phyloP scores from a whole-genome alignment of 2,113 vertebrate species.

The Carettochelys insculpta region DNA sequence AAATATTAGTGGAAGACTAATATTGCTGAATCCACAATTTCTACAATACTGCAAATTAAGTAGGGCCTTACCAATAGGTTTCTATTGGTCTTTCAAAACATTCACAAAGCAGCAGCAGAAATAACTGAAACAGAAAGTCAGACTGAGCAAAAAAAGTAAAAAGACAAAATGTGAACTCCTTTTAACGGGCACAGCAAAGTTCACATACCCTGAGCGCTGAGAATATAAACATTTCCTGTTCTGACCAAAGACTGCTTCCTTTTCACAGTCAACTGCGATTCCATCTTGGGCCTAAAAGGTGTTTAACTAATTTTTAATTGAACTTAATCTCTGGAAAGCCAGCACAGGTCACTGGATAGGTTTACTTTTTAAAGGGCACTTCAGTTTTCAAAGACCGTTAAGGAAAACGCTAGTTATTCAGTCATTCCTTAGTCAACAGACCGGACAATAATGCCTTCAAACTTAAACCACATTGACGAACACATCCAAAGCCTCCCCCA shows the following conservation, averaged over 20 bases:
- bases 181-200: background rate
- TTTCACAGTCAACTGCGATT: background rate
- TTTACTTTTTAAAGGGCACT: background rate
- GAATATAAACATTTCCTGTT: background rate
- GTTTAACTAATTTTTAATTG: background rate
- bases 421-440: conserved; percentile 49
- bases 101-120: background rate
- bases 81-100: background rate
- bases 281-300: background rate
- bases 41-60: too few relatives aligned
- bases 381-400: conserved; percentile 21
- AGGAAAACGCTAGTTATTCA: conserved; percentile 24
- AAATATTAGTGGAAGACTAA: too few relatives aligned
- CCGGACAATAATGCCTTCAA: conserved; percentile 42
- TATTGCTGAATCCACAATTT: too few relatives aligned
- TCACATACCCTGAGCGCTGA: background rate
- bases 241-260: background rate
- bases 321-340: background rate
- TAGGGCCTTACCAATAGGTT: background rate
- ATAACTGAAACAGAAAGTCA: background rate
- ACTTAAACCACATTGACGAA: conserved; percentile 31
- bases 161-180: background rate
- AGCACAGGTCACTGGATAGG: background rate
- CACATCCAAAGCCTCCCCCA: conserved; percentile 26
- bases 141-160: background rate